Evolutionary conservation across 2,113 vertebrate genomes (phyloP).

Genomic region (Zootoca vivipara): DNA sequence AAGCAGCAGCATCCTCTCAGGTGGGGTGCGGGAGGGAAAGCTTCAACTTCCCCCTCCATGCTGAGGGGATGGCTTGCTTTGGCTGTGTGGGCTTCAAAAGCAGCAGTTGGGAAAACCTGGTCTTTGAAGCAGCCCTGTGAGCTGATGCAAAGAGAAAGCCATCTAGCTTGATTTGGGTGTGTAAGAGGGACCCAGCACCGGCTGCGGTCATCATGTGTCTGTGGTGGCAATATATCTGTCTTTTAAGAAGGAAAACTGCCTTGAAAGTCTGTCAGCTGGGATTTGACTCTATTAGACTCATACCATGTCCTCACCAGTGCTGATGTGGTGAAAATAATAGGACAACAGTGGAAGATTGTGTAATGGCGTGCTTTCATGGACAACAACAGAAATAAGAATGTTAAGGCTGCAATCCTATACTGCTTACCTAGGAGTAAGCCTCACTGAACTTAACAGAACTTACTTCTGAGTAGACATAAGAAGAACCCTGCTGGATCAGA

Average conservation of each 20-base stretch:
- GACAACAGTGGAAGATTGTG: fast-evolving
- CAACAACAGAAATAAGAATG: neutral
- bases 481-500: neutral
- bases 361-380: neutral
- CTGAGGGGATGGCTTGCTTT: too few relatives aligned
- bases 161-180: too few relatives aligned
- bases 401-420: neutral
- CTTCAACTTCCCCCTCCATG: too few relatives aligned
- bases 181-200: too few relatives aligned
- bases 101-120: too few relatives aligned
- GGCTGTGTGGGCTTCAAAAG: too few relatives aligned
- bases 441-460: neutral
- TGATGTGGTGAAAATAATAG: neutral
- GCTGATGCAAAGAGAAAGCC: too few relatives aligned
- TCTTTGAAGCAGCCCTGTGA: too few relatives aligned
- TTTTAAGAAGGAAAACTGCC: neutral
- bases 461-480: neutral
- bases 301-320: neutral
- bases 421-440: neutral
- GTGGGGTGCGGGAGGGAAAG: too few relatives aligned
- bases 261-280: neutral
- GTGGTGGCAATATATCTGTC: neutral
- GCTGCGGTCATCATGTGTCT: too few relatives aligned
- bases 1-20: too few relatives aligned
- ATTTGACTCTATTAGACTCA: neutral